phyloP scores from a whole-genome alignment of 2,797 vertebrate genomes.

The Eidolon dupreanum region DNA sequence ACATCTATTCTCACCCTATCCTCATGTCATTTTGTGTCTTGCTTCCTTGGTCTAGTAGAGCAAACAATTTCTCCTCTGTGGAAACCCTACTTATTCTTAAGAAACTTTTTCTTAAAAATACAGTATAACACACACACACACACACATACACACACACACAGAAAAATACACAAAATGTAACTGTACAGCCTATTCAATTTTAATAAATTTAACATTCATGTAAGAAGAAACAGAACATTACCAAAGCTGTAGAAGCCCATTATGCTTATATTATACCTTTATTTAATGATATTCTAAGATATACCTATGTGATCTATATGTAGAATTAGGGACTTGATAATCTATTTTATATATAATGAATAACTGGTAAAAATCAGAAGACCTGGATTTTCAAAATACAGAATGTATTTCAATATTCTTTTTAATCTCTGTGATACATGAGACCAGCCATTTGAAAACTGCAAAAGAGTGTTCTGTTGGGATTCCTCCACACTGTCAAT shows the following conservation, averaged over 20 bases:
- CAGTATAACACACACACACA: neutral
- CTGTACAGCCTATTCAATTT: neutral
- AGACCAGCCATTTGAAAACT: neutral
- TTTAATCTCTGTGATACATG: neutral
- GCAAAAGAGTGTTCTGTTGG: neutral
- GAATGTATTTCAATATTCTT: neutral
- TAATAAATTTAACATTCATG: neutral
- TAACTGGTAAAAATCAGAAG: neutral
- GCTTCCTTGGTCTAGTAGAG: neutral
- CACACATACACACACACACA: neutral
- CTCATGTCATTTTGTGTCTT: neutral
- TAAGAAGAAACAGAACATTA: neutral
- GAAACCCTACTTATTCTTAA: neutral
- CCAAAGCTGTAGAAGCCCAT: neutral
- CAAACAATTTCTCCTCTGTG: neutral
- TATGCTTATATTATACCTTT: neutral
- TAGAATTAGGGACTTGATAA: neutral
- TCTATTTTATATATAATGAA: neutral
- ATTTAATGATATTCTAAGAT: neutral
- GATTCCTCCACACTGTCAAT: neutral
- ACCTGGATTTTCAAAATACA: constrained; percentile 19
- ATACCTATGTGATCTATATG: neutral
- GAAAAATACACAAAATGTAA: neutral
- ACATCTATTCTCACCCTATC: neutral
- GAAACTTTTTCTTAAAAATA: neutral